Base-by-base conservation (phyloP, 2,113 vertebrate species). In the Aix galericulata region DNA sequence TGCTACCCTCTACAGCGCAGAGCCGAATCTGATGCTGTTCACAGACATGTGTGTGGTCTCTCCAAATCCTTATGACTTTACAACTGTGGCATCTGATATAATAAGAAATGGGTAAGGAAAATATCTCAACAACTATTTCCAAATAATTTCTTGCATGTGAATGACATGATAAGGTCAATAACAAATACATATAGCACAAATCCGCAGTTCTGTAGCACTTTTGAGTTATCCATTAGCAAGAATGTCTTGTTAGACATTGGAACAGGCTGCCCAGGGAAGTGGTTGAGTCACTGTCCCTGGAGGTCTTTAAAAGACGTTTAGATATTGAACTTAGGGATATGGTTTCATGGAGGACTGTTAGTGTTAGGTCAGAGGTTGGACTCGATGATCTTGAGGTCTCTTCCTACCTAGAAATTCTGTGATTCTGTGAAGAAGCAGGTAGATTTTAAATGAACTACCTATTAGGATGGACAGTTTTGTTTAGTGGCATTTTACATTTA, bases 101-200 rank as follows among this genome's bases (percentile, higher is more conserved):
- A 83, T 90, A 69, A 88, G 79, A 48, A 73, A 38, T 32, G 81
- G 84, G 94, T 95, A 97, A 86, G 90, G 53, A 72, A 72, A 74
- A 62, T 13, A 38, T 29, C 60, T 72, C 52, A 60, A 50, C 18
- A 48, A 32, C 22, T 11, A 40, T 52, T 68, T 89, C 32, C 52
- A 38, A 80, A 52, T 44, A 23, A 60, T 18, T 71, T 34, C 42
- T 87, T 32, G 25, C 27, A 10, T 17, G 18, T 32, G 66, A 11
- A 8, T 64, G 72, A 59, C 36, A n/a, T 77, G 23, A 15, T 52
- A 52, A 7, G 9, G 52, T 29, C 25, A 34, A 44, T 38, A 62
- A 32, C 22, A 53, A 64, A 44, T 27, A 53, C 8, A 11, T n/a
- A 21, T 27, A 78, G 27, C 58, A 53, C 21, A 71, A 44, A 52